A percentile compares a stretch with the other conserved stretches of the same genome.
Evolutionary conservation across 2,888 invertebrate genomes (phyloP).

Genomic region (Belgica antarctica): DNA sequence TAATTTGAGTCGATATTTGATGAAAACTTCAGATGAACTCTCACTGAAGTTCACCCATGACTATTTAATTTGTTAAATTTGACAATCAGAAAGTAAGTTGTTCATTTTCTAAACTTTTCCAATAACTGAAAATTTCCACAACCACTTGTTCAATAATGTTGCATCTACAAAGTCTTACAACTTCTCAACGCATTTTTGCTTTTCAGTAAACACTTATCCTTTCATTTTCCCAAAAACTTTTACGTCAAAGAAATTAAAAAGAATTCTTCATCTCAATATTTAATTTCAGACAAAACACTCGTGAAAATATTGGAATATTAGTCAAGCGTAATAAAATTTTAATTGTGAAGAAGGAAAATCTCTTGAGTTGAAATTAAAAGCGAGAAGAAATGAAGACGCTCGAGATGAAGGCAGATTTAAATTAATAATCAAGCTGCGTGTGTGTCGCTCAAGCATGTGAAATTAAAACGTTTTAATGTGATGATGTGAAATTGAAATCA

Average conservation of each 20-base stretch:
- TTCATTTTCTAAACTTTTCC: too few species aligned
- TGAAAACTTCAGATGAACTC: too few species aligned
- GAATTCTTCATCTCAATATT: conserved; percentile 28
- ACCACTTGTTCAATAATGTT: too few species aligned
- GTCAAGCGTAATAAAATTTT: conserved; percentile 42
- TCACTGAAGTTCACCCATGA: too few species aligned
- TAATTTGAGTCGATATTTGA: too few species aligned
- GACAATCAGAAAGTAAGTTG: too few species aligned
- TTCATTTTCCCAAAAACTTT: not conserved
- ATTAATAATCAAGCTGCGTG: conserved; percentile 39
- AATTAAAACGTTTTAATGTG: conserved; percentile 15
- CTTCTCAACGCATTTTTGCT: too few species aligned
- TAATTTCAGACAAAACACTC: conserved; percentile 33
- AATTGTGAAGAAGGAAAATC: conserved; percentile 28
- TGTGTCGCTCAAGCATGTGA: conserved; percentile 27
- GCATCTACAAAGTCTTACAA: too few species aligned
- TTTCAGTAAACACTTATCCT: too few species aligned
- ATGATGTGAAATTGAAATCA: conserved; percentile 8
- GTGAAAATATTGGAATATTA: conserved; percentile 42
- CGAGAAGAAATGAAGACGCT: conserved; percentile 30
- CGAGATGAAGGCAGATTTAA: conserved; percentile 39
- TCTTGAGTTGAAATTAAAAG: not conserved
- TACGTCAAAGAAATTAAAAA: not conserved
- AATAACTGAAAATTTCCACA: too few species aligned
- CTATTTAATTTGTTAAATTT: too few species aligned